A percentile compares a stretch with the other conserved stretches of the same genome.
Evolutionary conservation across 1,140 invertebrate genomes (phyloP).

Genomic region (Drosophila tristis): DNA sequence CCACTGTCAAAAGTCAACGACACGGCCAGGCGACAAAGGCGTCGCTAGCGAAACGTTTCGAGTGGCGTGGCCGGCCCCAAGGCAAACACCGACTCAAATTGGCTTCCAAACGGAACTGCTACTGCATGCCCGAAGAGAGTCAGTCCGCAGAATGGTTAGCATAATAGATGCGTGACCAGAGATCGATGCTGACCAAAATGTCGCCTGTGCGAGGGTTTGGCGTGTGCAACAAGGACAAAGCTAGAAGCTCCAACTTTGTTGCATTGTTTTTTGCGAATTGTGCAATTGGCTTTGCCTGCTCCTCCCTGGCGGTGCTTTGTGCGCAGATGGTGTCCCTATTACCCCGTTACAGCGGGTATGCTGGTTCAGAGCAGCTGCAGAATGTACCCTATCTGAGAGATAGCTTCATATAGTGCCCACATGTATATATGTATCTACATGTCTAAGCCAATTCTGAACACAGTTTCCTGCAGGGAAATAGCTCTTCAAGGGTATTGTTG

Average conservation of each 20-base stretch:
- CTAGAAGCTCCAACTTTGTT: constrained; percentile 19
- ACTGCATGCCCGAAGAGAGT: too few species aligned
- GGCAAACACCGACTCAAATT: constrained; percentile 9
- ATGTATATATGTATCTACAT: too few species aligned
- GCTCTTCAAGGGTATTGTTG: too few species aligned
- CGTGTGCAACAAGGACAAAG: constrained; percentile 23
- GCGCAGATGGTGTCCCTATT: background rate
- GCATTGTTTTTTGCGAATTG: constrained; percentile 31
- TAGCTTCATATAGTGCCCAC: too few species aligned
- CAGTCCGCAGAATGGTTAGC: too few species aligned
- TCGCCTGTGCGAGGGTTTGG: constrained; percentile 12
- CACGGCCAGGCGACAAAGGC: constrained; percentile 50
- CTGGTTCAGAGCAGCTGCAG: too few species aligned
- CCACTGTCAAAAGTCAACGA: constrained; percentile 52
- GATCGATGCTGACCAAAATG: constrained; percentile 3
- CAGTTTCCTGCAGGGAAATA: too few species aligned
- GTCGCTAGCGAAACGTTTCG: constrained; percentile 11
- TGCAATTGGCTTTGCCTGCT: constrained; percentile 24
- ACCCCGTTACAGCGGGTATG: background rate
- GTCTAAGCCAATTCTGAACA: too few species aligned
- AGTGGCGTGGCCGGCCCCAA: background rate
- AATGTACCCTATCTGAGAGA: too few species aligned
- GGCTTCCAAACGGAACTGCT: too few species aligned
- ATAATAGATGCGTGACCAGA: too few species aligned
- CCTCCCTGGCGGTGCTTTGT: background rate